Base-by-base conservation (phyloP, 2,113 vertebrate genomes). In the Salminus brasiliensis region DNA sequence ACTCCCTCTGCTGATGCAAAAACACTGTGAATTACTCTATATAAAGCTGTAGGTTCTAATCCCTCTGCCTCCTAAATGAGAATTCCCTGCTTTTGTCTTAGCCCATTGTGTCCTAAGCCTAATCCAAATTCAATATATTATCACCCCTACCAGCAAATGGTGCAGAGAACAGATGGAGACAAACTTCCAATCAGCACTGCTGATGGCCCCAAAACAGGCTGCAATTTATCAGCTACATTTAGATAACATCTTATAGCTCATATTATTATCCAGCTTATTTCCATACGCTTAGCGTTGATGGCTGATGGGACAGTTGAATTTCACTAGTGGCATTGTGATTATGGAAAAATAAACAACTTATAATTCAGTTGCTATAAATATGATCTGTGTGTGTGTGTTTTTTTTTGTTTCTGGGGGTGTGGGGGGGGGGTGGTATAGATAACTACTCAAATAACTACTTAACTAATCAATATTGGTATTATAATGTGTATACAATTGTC, bases 51-150 rank as follows among this genome's bases (percentile, higher is more conserved):
- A 80, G 73, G 72, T 30, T 76, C 71, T 79, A 76, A 84, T 84
- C 81, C 74, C 53, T 29, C 41, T 34, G 62, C 29, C 67, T 60
- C 76, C 43, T 52, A 47, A 82, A 63, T 25, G 41, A 41, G 62
- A 80, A 21, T 15, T 25, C 25, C 43, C 57, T 30, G 39, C 68
- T 45, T 36, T 67, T 76, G 52, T 72, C 78, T 76, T 52, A 36
- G 5, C 39, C 57, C 32, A 52, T 80, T 78, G 65, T 77, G 43
- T 30, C 36, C 32, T 32, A 39, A 79, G 65, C 45, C 29, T 80
- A 79, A 85, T 89, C 86, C 85, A 82, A 88, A 86, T 79, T 76
- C 83, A 59, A 83, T 80, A 57, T 83, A 79, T 83, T 86, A 88
- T 88, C 90, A 86, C 12, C 5, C 78, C 81, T 81, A 83, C 74